phyloP scores from a whole-genome alignment of 37 sponge, comb jelly and placozoan species.

The Geodia barretti region DNA sequence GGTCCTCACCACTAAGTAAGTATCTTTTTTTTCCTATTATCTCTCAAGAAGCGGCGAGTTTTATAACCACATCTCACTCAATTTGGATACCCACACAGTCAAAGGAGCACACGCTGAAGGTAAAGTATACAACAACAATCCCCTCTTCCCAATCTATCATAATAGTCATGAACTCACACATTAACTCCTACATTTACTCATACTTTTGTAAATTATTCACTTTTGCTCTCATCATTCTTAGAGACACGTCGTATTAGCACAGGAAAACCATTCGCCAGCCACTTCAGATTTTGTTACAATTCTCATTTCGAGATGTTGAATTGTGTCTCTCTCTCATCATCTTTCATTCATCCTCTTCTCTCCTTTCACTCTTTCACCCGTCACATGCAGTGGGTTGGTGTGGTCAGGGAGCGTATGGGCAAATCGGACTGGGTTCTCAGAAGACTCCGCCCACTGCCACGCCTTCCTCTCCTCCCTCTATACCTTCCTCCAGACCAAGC shows the following conservation, averaged over 20 bases:
- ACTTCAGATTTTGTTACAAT: too few relatives aligned
- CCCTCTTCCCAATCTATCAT: not conserved
- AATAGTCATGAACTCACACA: not conserved
- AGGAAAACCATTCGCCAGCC: too few relatives aligned
- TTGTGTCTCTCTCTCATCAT: too few relatives aligned
- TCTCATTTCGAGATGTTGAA: not conserved
- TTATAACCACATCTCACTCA: constrained; percentile 77
- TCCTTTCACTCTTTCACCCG: not conserved
- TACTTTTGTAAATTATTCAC: too few relatives aligned
- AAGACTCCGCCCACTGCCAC: constrained; percentile 30
- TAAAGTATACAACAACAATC: constrained; percentile 34
- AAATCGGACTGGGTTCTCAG: not conserved
- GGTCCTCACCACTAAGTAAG: too few relatives aligned
- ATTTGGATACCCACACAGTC: constrained; percentile 87
- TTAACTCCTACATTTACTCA: too few relatives aligned
- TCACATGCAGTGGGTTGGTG: constrained; percentile 62
- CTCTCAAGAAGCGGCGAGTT: constrained; percentile 73
- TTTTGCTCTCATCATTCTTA: not conserved
- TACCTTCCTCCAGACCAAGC: constrained; percentile 86
- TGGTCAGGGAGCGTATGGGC: constrained; percentile 88
- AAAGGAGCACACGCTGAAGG: constrained; percentile 93
- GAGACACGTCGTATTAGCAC: too few relatives aligned
- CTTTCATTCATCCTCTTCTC: too few relatives aligned
- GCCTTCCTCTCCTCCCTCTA: constrained; percentile 85
- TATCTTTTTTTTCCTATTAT: constrained; percentile 4